These are phyloP conservation scores for Drosophila kepulauana DNA, from an alignment of 1,140 invertebrate genomes.

Conservation along the genomic window DNA sequence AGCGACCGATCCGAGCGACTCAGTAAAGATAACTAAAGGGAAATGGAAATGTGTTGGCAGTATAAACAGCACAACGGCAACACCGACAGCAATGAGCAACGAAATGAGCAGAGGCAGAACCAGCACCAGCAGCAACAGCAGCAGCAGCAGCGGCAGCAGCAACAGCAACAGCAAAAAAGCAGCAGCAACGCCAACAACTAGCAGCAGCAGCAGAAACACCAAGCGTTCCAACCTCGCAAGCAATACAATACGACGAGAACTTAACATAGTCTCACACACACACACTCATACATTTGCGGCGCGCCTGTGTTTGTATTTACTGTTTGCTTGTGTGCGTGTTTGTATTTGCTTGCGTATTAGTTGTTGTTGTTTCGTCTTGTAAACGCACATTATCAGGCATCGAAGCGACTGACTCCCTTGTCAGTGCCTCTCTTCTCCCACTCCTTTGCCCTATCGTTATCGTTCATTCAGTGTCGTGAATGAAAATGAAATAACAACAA, in stretches of 20 bases:
- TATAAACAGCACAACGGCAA: conserved; percentile 64
- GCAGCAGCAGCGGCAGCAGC: conserved; percentile 29
- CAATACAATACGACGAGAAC: conserved; percentile 36
- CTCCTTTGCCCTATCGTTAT: conserved; percentile 28
- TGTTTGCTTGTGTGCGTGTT: conserved; percentile 22
- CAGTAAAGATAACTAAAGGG: conserved; percentile 78
- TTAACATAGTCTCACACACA: background rate
- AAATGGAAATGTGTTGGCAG: conserved; percentile 78
- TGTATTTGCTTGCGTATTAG: conserved; percentile 39
- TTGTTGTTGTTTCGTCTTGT: conserved; percentile 35
- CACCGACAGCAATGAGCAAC: conserved; percentile 36
- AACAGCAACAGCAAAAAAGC: conserved; percentile 26
- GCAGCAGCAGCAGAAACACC: conserved; percentile 30
- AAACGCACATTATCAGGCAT: conserved; percentile 60
- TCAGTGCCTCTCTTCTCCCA: background rate
- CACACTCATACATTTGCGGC: background rate
- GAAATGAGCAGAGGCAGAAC: conserved; percentile 30
- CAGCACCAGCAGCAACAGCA: conserved; percentile 29
- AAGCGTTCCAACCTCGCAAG: conserved; percentile 21
- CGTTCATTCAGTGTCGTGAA: conserved; percentile 42
- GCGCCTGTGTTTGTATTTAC: conserved; percentile 50
- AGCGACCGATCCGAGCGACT: conserved; percentile 67
- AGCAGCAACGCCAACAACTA: conserved; percentile 14
- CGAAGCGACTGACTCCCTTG: conserved; percentile 9
- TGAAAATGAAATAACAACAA: conserved; percentile 47